A percentile compares a stretch with the other conserved stretches of the same genome.
Evolutionary conservation across 2,113 vertebrate genomes (phyloP).

Genomic region (Myocastor coypus): DNA sequence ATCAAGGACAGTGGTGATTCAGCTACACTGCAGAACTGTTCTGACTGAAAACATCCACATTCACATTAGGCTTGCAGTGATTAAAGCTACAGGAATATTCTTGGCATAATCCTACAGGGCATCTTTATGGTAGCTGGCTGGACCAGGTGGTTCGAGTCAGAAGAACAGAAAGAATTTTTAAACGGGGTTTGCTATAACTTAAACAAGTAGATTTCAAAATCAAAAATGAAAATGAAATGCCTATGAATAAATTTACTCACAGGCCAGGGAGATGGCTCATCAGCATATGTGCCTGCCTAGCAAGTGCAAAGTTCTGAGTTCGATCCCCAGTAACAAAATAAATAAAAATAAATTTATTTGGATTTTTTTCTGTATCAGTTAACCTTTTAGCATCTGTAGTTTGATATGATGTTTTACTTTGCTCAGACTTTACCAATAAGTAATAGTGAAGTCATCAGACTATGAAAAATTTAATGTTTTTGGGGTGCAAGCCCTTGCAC

Average conservation of each 20-base stretch:
- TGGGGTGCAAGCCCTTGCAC: constrained; percentile 14
- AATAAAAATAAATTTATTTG: constrained; percentile 72
- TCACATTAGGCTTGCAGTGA: not conserved
- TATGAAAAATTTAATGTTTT: constrained; percentile 44
- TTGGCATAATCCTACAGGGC: not conserved
- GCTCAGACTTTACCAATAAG: constrained; percentile 66
- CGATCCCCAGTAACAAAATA: not conserved
- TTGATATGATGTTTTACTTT: constrained; percentile 53
- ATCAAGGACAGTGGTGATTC: not conserved
- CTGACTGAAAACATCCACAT: not conserved
- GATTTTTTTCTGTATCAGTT: constrained; percentile 49
- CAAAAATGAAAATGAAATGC: constrained; percentile 62
- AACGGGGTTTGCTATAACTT: constrained; percentile 25
- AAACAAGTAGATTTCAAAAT: constrained; percentile 67
- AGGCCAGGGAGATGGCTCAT: no score
- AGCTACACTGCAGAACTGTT: not conserved
- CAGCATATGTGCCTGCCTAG: no score
- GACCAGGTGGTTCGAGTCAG: not conserved
- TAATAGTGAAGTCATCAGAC: constrained; percentile 60
- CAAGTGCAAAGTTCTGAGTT: no score
- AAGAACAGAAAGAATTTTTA: constrained; percentile 11
- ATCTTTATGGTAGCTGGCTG: not conserved
- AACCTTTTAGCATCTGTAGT: constrained; percentile 46
- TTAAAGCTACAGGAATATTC: not conserved
- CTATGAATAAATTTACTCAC: constrained; percentile 64